Evolutionary conservation across 1,140 invertebrate genomes (phyloP).

Genomic region (Galleria mellonella): DNA sequence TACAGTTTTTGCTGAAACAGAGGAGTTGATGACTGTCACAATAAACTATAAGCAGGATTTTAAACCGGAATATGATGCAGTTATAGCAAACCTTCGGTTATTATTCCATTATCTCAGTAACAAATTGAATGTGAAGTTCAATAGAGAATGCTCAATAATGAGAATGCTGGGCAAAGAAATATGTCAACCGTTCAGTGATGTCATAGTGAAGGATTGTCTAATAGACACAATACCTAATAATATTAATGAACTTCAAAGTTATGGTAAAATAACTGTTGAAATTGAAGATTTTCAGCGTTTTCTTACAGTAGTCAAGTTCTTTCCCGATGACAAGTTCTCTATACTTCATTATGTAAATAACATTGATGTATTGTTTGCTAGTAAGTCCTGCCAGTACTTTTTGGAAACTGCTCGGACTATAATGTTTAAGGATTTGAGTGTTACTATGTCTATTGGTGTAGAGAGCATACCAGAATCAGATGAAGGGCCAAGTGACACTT

Average conservation of each 20-base stretch:
- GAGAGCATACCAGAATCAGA: slow-evolving; percentile 48
- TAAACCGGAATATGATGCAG: slow-evolving; percentile 73
- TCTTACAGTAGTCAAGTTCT: slow-evolving; percentile 77
- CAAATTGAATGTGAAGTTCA: slow-evolving; percentile 74
- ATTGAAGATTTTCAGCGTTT: slow-evolving; percentile 81
- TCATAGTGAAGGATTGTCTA: slow-evolving; percentile 84
- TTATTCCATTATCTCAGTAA: slow-evolving; percentile 77
- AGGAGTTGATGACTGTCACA: slow-evolving; percentile 62
- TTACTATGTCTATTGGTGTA: slow-evolving; percentile 79
- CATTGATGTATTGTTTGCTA: slow-evolving; percentile 85
- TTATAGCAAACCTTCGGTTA: slow-evolving; percentile 77
- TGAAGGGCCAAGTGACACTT: slow-evolving; percentile 4
- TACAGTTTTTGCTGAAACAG: slow-evolving; percentile 60
- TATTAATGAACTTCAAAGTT: slow-evolving; percentile 80
- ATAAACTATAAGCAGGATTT: slow-evolving; percentile 56
- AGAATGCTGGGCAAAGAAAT: slow-evolving; percentile 78
- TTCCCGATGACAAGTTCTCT: slow-evolving; percentile 67
- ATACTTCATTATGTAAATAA: slow-evolving; percentile 83
- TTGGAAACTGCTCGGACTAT: slow-evolving; percentile 81
- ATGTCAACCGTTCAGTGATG: slow-evolving; percentile 77
- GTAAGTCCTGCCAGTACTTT: slow-evolving; percentile 85
- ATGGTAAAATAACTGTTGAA: slow-evolving; percentile 77
- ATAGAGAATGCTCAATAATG: slow-evolving; percentile 75
- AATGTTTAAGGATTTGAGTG: slow-evolving; percentile 88
- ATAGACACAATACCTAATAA: slow-evolving; percentile 84